phyloP scores from a whole-genome alignment of 53 echinoderm and acorn worm species.

The Paelopatides confundens region DNA sequence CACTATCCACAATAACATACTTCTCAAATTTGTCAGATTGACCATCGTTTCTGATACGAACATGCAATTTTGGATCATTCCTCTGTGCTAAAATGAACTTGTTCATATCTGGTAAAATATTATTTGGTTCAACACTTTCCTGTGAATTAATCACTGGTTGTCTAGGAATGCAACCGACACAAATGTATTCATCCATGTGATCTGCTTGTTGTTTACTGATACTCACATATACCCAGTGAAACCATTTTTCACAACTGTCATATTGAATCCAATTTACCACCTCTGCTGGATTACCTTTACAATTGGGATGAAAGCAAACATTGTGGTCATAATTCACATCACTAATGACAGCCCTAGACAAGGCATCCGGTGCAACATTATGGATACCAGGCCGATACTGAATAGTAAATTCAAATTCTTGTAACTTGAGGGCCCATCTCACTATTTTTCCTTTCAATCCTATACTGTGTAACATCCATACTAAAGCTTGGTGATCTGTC shows the following conservation, averaged over 20 bases:
- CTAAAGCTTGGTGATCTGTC: constrained; percentile 61
- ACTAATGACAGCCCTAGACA: background rate
- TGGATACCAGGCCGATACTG: constrained; percentile 49
- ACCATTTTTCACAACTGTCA: constrained; percentile 59
- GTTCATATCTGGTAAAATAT: too few species aligned
- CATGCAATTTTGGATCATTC: too few species aligned
- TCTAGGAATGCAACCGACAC: too few species aligned
- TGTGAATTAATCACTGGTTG: too few species aligned
- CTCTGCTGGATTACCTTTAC: constrained; percentile 1
- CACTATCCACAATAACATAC: too few species aligned
- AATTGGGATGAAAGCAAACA: constrained; percentile 25
- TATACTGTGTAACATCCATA: constrained; percentile 42
- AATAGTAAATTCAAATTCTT: constrained; percentile 11
- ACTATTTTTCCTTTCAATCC: constrained; percentile 34
- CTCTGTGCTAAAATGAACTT: too few species aligned
- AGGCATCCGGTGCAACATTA: constrained; percentile 44
- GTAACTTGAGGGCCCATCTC: constrained; percentile 30
- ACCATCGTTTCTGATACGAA: too few species aligned
- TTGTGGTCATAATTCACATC: constrained; percentile 25
- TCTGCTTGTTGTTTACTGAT: background rate
- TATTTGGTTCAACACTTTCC: too few species aligned
- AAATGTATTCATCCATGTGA: background rate
- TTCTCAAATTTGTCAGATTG: too few species aligned
- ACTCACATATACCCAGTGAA: constrained; percentile 13
- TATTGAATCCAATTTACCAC: constrained; percentile 63